Evolutionary conservation across 2,113 vertebrate genomes (phyloP).

Genomic region (Australoheros scitulus): DNA sequence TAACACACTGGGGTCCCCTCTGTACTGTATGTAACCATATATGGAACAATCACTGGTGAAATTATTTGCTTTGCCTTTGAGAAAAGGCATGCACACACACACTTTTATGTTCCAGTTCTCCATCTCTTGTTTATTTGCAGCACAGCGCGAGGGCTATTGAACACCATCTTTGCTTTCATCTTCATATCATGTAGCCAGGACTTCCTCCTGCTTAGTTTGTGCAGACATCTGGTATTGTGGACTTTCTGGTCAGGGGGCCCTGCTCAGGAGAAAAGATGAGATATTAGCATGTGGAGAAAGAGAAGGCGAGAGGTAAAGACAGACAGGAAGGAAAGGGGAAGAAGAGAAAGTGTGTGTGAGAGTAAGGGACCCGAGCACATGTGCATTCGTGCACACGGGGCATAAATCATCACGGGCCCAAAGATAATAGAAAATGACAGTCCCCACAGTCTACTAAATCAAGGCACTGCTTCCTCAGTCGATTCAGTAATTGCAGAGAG

Average conservation of each 20-base stretch:
- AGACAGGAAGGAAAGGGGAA: constrained; percentile 52
- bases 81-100: constrained; percentile 23
- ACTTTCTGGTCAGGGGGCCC: constrained; percentile 51
- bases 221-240: constrained; percentile 74
- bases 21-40: constrained; percentile 46
- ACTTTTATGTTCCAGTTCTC: constrained; percentile 25
- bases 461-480: constrained; percentile 67
- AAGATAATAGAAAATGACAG: constrained; percentile 74
- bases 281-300: constrained; percentile 67
- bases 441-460: constrained; percentile 73
- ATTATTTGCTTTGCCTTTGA: constrained; percentile 60
- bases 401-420: constrained; percentile 74
- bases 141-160: constrained; percentile 47
- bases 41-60: constrained; percentile 49
- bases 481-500: constrained; percentile 70
- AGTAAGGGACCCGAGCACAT: constrained; percentile 28
- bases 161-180: constrained; percentile 70
- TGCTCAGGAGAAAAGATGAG: constrained; percentile 49
- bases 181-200: constrained; percentile 52
- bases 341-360: constrained; percentile 55
- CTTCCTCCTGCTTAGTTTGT: constrained; percentile 57
- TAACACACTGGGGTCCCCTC: constrained; percentile 42
- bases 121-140: constrained; percentile 60
- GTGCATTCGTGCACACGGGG: constrained; percentile 33
- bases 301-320: constrained; percentile 40